Percentiles rank a stretch among this genome's conserved stretches.
phyloP scores from a whole-genome alignment of 30 jellyfish, hydroid and myxozoan genomes.

The Chrysaora quinquecirrha region DNA sequence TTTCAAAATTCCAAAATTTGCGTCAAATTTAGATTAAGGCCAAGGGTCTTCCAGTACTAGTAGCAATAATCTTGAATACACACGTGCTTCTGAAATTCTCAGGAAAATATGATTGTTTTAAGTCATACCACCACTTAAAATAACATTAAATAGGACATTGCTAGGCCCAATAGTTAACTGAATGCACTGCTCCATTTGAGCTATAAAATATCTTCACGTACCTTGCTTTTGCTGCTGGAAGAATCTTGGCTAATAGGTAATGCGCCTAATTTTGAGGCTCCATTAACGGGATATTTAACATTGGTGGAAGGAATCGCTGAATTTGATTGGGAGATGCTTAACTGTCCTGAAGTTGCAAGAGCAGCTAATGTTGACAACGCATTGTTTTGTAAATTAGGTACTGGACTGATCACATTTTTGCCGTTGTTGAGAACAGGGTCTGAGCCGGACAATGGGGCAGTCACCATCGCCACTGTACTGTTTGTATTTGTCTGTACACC shows the following conservation, averaged over 20 bases:
- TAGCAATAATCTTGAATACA: too few species aligned
- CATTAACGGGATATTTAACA: conserved; percentile 29
- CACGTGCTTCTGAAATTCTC: too few species aligned
- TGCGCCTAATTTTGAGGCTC: conserved; percentile 21
- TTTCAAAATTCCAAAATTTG: too few species aligned
- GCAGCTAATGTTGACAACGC: conserved; percentile 99
- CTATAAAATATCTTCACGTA: conserved; percentile 1
- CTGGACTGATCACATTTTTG: conserved; percentile 41
- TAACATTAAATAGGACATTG: too few species aligned
- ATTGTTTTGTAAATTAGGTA: conserved; percentile 73
- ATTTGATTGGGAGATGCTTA: conserved; percentile 5
- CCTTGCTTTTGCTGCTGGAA: conserved; percentile 34
- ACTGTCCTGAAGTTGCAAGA: conserved; percentile 88
- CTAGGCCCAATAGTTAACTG: too few species aligned
- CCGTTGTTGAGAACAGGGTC: conserved; percentile 18
- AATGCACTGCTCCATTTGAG: too few species aligned
- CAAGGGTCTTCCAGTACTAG: too few species aligned
- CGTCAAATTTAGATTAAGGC: too few species aligned
- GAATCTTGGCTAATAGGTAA: conserved; percentile 3
- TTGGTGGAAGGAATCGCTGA: conserved; percentile 8
- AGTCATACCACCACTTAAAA: too few species aligned
- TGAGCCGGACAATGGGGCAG: conserved; percentile 38
- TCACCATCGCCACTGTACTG: conserved; percentile 55
- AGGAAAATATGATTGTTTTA: too few species aligned
- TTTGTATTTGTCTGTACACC: conserved; percentile 49